Evolutionary conservation across 2,113 vertebrate species (phyloP).

Genomic region (Donacobius atricapilla): DNA sequence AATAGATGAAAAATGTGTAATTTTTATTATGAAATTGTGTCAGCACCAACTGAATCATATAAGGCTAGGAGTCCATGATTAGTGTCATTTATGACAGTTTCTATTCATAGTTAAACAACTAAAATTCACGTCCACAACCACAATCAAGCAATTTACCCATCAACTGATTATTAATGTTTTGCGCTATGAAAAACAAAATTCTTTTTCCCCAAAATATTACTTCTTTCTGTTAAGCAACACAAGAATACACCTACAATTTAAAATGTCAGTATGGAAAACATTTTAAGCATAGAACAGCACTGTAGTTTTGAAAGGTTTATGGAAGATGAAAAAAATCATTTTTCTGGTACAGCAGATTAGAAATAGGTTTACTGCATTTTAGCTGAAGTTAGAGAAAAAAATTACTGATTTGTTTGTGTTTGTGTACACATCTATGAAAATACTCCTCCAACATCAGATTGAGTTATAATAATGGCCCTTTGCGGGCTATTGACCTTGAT

Average conservation of each 20-base stretch:
- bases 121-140: not conserved
- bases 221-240: not conserved
- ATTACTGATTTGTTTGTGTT: not conserved
- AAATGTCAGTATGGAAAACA: not conserved
- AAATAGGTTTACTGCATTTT: not conserved
- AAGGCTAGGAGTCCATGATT: not conserved
- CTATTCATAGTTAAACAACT: not conserved
- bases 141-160: not conserved
- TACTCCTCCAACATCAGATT: not conserved
- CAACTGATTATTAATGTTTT: not conserved
- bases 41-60: not conserved
- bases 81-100: not conserved
- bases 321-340: not conserved
- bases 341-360: not conserved
- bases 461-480: conserved; percentile 20
- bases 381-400: not conserved
- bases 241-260: not conserved
- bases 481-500: conserved; percentile 9
- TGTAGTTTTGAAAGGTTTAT: not conserved
- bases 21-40: not conserved
- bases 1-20: not conserved
- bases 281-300: not conserved
- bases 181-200: not conserved
- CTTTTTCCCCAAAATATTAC: not conserved
- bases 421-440: not conserved